Percentiles rank a stretch among this genome's conserved stretches.
phyloP scores from a whole-genome alignment of 2,888 invertebrate genomes.

The Hartigia nigra region DNA sequence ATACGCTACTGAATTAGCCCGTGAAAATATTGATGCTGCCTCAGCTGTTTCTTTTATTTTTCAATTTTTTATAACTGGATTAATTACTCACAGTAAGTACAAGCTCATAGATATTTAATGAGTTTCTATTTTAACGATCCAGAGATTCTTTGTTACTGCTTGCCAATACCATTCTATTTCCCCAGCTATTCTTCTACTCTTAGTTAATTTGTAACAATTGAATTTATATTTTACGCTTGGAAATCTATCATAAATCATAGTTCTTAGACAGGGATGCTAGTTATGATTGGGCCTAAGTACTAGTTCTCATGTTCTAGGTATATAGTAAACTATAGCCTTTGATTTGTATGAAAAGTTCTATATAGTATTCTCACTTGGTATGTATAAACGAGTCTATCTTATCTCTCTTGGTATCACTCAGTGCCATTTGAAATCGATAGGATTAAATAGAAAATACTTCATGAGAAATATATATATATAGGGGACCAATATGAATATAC shows the following conservation, averaged over 20 bases:
- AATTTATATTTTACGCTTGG: not conserved
- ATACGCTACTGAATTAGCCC: not conserved
- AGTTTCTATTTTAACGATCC: not conserved
- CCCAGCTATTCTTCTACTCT: not conserved
- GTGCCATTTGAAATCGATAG: conserved; percentile 5
- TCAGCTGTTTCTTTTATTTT: not conserved
- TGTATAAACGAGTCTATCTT: not conserved
- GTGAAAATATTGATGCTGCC: not conserved
- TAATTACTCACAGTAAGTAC: not conserved
- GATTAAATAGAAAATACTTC: not conserved
- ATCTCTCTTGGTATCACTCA: not conserved
- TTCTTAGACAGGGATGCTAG: not conserved
- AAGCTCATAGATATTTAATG: not conserved
- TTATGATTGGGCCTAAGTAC: not conserved
- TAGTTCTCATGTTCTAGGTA: not conserved
- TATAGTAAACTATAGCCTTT: not conserved
- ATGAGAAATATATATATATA: not conserved
- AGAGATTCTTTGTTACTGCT: not conserved
- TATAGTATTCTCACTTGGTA: not conserved
- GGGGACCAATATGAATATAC: not conserved
- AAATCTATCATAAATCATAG: not conserved
- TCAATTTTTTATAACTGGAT: not conserved
- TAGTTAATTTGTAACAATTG: not conserved
- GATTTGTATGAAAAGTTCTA: not conserved
- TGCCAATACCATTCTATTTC: not conserved